Evolutionary conservation across 2,113 vertebrate genomes (phyloP), one percentile per base, ranked within the genome.

Genomic region (Spilogale gracilis): DNA sequence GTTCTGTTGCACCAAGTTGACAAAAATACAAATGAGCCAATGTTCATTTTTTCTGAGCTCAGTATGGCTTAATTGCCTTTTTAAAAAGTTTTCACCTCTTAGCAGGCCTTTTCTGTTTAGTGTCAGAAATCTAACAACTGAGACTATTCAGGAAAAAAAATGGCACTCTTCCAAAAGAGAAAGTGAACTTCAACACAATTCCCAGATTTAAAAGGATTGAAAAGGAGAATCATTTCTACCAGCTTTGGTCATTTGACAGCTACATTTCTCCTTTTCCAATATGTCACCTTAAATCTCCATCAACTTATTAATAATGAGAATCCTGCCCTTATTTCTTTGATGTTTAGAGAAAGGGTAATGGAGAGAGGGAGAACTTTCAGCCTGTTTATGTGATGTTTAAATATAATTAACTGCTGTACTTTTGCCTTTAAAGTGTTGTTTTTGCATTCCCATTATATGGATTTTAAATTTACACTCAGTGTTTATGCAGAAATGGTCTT

Each of bases 381-480:
- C 91, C 96, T 87, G 11, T 61, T 97, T 97, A 95, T 97, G 43
- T 92, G 84, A 56, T 56, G 9, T 97, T 98, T 96, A 92, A 95
- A 79, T 95, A 63, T 90, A 98, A 61, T 61, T 90, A 89, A 52
- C 74, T 96, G 82, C 93, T 9, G 0, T 88, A 18, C 65, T 65
- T 76, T 97, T 23, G 27, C 71, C 80, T 97, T 98, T 76, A 97
- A 80, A 95, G 65, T 65, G 92, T 96, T 86, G 80, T 56, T 97
- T 86, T 97, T 95, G 17, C 50, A 97, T 98, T 97, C 93, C 45
- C 23, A 86, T 97, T 45, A 2, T 97, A 88, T n/a, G 89, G 50
- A 83, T 61, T 98, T 98, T 98, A 98, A 98, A 98, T 98, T 97
- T 85, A 94, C 21, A 60, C 4, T 97, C 93, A 95, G 45, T 81